Base-by-base conservation (phyloP, 2,113 vertebrate genomes). In the Noctilio leporinus region DNA sequence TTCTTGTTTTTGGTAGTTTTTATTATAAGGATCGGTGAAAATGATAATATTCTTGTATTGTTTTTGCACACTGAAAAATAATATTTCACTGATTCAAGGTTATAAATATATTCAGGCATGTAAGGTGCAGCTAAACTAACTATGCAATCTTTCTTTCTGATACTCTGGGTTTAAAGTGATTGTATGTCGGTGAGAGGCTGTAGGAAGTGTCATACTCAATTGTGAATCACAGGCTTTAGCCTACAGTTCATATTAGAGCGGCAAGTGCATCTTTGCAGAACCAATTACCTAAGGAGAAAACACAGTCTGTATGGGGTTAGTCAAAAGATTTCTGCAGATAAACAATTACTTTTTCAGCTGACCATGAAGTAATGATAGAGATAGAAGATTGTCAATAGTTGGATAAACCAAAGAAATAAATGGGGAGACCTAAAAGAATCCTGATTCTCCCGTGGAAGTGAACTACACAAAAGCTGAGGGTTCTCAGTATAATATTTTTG, bases 61-160 rank as follows among this genome's bases (percentile, higher is more conserved):
- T 95, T 88, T 94, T 92, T 96, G 53, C 55, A 70, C 84, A 95
- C 70, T 93, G 70, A 93, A 91, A 97, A 87, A 95, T 92, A 76
- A 35, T 73, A 64, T 86, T 85, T 84, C 45, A 93, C 51, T 55
- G 70, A 82, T 82, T 49, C 45, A 86, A 77, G 93, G 87, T 96
- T 81, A 93, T n/a, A 89, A 26, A 88, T 89, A 57, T 49, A 49
- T 93, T 65, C 51, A 94, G 75, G 69, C 82, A 51, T 62, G 26
- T 40, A 77, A 92, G 43, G 77, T 93, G 30, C 33, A 45, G 65
- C 67, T 62, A 77, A 83, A 93, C 76, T 73, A 77, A 84, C 28
- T 51, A 10, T 17, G 35, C 7, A 24, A 70, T 45, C 89, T 80
- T 82, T 16, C 7, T 77, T 53, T 88, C 84, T 20, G 9, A 51